Percentiles rank a stretch among this genome's conserved stretches.
phyloP scores from a whole-genome alignment of 1,140 invertebrate species.

The Megalopta genalis region DNA sequence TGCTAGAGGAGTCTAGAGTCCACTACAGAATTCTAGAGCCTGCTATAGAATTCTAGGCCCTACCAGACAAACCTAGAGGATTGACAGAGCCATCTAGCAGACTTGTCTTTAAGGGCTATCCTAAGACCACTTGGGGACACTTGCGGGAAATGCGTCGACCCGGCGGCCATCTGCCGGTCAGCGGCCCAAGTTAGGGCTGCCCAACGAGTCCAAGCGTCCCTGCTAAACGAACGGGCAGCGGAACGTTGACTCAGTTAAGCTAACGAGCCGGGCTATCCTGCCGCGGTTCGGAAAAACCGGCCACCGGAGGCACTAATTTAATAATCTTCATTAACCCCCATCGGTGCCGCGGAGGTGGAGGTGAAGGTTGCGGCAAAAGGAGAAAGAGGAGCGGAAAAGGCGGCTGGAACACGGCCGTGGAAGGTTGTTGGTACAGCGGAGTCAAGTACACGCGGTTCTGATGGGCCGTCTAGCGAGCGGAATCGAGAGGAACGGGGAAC shows the following conservation, averaged over 20 bases:
- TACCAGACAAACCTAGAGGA: too few relatives aligned
- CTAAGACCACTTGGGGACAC: too few relatives aligned
- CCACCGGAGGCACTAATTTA: conserved; percentile 73
- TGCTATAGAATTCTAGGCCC: too few relatives aligned
- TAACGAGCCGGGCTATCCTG: conserved; percentile 43
- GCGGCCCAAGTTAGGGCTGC: too few relatives aligned
- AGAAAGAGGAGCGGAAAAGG: conserved; percentile 19
- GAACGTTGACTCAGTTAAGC: not conserved
- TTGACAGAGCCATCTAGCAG: too few relatives aligned
- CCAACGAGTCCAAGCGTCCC: too few relatives aligned
- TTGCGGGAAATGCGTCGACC: too few relatives aligned
- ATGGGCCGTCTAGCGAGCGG: conserved; percentile 58
- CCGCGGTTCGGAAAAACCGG: conserved; percentile 49
- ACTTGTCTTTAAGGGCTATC: too few relatives aligned
- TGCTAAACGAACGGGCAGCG: too few relatives aligned
- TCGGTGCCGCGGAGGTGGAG: conserved; percentile 12
- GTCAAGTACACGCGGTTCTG: conserved; percentile 63
- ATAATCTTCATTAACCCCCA: conserved; percentile 73
- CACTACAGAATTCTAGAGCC: too few relatives aligned
- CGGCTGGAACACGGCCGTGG: conserved; percentile 49
- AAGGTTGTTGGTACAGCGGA: conserved; percentile 62
- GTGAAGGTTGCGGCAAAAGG: conserved; percentile 32
- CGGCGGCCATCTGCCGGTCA: too few relatives aligned
- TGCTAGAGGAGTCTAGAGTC: too few relatives aligned
- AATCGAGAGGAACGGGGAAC: conserved; percentile 46